Base-by-base conservation (phyloP, 2,113 vertebrate genomes). In the Symphodus melops region DNA sequence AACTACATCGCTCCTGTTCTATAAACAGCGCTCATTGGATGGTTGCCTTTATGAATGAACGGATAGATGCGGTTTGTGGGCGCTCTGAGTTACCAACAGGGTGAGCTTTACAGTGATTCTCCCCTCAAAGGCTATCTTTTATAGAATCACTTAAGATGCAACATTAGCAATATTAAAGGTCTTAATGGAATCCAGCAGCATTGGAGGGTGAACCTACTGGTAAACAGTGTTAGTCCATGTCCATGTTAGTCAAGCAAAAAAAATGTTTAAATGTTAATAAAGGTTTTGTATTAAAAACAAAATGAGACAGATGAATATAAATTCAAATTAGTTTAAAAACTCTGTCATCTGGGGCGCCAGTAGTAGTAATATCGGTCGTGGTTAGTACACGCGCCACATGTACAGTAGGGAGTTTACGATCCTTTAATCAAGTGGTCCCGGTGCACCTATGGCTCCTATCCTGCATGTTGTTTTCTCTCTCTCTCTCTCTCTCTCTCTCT, bases 1-100 rank as follows among this genome's bases (percentile, higher is more conserved):
- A 79, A 66, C 63, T 46, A 82, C 76, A 85, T 44, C 60, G 77
- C 77, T 71, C 49, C 61, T 80, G 83, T 77, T 66, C 66, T 76
- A 53, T 72, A 28, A 46, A 25, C 20, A 28, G 58, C 4, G 2
- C 37, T 72, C 51, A 67, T 23, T 71, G 77, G 77, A 71, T 48
- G 69, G 75, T 61, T 64, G 51, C 4, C 13, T 68, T 83, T 83
- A 66, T 77, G 73, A 80, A 81, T 63, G 67, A 59, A 53, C 33
- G 51, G 62, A 71, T 55, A 39, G 39, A 75, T 46, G 42, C 25
- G 28, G 28, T 33, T 33, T 41, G 52, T 58, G n/a, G 46, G n/a
- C 48, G 53, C 57, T 71, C 53, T 69, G 63, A 66, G 33, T 72
- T 17, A 63, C 14, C 2, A 56, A 69, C 55, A 20, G 52, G 51